Conservation (phyloP, 2,113 vertebrate species). For the Salvelinus sp. region DNA sequence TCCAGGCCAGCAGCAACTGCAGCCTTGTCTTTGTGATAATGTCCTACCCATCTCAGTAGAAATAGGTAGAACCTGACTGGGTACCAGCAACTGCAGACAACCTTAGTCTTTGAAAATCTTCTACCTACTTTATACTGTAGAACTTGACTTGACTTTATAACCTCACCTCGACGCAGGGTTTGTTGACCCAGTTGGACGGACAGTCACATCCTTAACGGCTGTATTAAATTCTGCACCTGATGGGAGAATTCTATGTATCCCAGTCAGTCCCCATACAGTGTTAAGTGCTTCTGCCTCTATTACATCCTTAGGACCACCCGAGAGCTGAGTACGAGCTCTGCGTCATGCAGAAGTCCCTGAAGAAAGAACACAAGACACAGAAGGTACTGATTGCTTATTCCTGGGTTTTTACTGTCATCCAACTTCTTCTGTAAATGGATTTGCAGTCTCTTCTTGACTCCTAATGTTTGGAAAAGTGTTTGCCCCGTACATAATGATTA, state of each 20-base stretch:
- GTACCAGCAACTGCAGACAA: too few species aligned
- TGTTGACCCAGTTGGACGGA: not conserved
- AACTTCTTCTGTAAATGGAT: not conserved
- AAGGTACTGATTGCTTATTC: constrained; percentile 75
- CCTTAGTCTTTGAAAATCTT: too few species aligned
- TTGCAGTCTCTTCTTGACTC: not conserved
- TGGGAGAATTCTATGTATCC: not conserved
- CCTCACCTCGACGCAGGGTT: too few species aligned
- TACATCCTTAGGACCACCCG: constrained; percentile 82
- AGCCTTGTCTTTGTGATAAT: too few species aligned
- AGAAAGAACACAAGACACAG: constrained; percentile 79
- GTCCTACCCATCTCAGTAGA: too few species aligned
- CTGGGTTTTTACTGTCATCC: not conserved
- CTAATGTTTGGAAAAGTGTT: not conserved
- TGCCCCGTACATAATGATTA: not conserved
- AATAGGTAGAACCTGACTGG: too few species aligned
- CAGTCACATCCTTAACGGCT: not conserved
- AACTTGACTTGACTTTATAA: too few species aligned
- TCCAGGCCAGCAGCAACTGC: too few species aligned
- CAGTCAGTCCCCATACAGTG: not conserved
- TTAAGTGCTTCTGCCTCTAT: not conserved
- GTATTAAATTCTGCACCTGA: too few species aligned
- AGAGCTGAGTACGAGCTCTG: constrained; percentile 93
- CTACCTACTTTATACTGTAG: too few species aligned
- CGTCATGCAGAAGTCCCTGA: constrained; percentile 89